Conservation (phyloP, 2,888 invertebrate genomes). For the Sphinx pinastri region DNA sequence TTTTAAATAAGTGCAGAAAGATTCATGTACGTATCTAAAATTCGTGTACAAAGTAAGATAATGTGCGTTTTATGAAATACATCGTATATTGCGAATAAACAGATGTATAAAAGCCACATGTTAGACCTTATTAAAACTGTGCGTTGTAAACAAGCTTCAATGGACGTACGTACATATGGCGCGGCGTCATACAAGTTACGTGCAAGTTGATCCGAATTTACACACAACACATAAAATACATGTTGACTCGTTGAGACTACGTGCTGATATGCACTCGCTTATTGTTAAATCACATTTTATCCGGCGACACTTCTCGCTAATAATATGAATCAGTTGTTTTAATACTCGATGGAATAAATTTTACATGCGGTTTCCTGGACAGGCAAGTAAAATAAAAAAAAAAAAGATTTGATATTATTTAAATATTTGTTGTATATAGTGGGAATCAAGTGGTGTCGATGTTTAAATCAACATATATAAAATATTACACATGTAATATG, state of each 20-base stretch:
- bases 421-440: too few species aligned
- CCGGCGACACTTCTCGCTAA: conserved; percentile 2
- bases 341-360: background rate
- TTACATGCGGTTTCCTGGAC: too few species aligned
- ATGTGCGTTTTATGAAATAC: conserved; percentile 43
- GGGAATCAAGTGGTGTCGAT: too few species aligned
- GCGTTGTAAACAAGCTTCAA: conserved; percentile 49
- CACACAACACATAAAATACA: background rate
- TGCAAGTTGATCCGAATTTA: conserved; percentile 6
- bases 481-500: too few species aligned
- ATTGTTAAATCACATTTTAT: conserved; percentile 20
- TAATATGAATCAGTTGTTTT: conserved; percentile 35
- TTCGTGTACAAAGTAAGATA: conserved; percentile 1
- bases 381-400: too few species aligned
- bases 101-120: conserved; percentile 65
- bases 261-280: conserved; percentile 18
- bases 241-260: conserved; percentile 1
- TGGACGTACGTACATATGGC: conserved; percentile 24
- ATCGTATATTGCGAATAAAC: conserved; percentile 56
- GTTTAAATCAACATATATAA: too few species aligned
- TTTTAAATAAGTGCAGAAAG: background rate
- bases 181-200: conserved; percentile 19
- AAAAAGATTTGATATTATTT: too few species aligned
- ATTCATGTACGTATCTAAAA: background rate
- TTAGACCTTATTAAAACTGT: conserved; percentile 49